Base-by-base conservation (phyloP, 2,888 invertebrate species). In the Lasioglossum zephyrum region DNA sequence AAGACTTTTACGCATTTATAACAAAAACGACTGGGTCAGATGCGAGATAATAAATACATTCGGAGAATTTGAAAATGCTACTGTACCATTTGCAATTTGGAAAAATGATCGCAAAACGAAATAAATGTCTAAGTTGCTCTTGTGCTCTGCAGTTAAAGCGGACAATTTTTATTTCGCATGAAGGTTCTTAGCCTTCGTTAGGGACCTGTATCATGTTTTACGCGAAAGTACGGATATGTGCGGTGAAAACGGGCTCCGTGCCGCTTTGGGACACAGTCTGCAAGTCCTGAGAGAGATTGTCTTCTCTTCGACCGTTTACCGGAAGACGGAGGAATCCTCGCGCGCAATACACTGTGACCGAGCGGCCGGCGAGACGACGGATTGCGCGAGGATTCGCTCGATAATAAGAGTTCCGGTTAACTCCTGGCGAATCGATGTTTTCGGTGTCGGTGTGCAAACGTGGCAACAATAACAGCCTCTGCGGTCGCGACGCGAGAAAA, bases 401-500 rank as follows among this genome's bases (percentile, higher is more conserved):
- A 84, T 70, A 84, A 84, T 22, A 79, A 70, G 84, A 73, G 84
- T 79, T 44, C 49, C 81, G n/a, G 84, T 80, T 79, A 84, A 80
- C 77, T 63, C 77, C 75, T 41, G 44, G 70, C 70, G 60, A 26
- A n/a, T 18, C 36, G 36, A 18, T 66, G 66, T 31, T 36, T 72
- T 73, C 60, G 77, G 18, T 69, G 77, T 49, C 77, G 53, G n/a
- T 73, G 49, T 57, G 77, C 78, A 73, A 82, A n/a, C 60, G 41
- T 18, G 85, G 81, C 44, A 78, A 75, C 26, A 60, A 83, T 87
- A 81, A 83, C 9, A 31, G 81, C 70, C 22, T 81, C 81, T 83
- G 87, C 81, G 87, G 87, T 87, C 79, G 80, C 36, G 36, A 18
- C 53, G 70, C 66, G 31, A 73, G 70, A 86, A 88, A 86, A 88